Conservation (phyloP, 2,888 invertebrate genomes). For the Pristionchus japonicus region DNA sequence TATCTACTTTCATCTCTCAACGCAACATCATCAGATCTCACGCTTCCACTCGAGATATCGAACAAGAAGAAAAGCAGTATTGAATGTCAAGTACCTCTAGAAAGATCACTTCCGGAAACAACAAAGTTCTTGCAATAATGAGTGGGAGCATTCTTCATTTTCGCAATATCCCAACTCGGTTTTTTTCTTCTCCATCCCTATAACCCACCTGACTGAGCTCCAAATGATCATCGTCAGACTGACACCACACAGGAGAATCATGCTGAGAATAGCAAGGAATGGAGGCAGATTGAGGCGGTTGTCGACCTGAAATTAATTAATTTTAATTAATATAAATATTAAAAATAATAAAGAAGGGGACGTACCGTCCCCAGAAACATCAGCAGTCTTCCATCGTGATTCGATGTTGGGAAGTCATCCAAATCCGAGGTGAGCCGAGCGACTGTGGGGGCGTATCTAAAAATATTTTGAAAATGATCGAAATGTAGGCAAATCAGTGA, state of each 20-base stretch:
- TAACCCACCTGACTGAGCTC: not conserved
- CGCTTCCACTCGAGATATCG: not conserved
- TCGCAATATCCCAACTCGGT: too few species aligned
- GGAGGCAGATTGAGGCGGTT: not conserved
- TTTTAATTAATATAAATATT: not conserved
- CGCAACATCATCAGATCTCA: not conserved
- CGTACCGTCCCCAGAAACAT: conserved; percentile 6
- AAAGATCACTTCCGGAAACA: too few species aligned
- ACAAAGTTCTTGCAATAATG: too few species aligned
- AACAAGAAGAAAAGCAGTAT: not conserved
- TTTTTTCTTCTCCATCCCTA: too few species aligned
- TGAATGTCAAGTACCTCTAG: not conserved
- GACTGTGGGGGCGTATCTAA: not conserved
- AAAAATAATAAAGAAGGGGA: too few species aligned
- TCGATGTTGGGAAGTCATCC: not conserved
- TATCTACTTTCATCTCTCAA: not conserved
- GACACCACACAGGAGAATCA: not conserved
- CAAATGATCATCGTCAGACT: not conserved
- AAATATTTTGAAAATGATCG: not conserved
- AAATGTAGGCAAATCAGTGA: not conserved
- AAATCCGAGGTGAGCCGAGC: not conserved
- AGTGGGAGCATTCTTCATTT: not conserved
- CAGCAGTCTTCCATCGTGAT: not conserved
- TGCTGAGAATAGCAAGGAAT: not conserved
- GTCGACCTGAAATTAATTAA: not conserved